Evolutionary conservation across 2,797 vertebrate species (phyloP).

Genomic region (Cryptoprocta ferox): DNA sequence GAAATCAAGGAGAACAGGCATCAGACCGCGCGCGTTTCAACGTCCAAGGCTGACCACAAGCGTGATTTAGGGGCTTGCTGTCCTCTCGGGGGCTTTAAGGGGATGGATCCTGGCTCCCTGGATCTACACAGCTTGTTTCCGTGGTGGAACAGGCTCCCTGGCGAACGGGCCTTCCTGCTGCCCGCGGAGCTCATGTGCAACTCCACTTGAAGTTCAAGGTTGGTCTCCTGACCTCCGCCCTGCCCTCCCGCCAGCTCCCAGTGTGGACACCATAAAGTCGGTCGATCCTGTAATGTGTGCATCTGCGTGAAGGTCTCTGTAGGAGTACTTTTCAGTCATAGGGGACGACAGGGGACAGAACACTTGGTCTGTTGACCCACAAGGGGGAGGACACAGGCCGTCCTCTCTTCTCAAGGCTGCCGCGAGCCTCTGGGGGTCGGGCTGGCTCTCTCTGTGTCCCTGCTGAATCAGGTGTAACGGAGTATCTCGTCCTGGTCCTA

Average conservation of each 20-base stretch:
- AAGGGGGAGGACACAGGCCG: not conserved
- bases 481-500: not conserved
- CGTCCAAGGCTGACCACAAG: not conserved
- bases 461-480: not conserved
- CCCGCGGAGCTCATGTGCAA: not conserved
- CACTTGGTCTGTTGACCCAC: not conserved
- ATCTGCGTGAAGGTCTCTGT: not conserved
- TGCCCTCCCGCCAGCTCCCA: not conserved
- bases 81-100: constrained; percentile 31
- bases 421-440: not conserved
- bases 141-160: not conserved
- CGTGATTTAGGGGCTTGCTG: constrained; percentile 64
- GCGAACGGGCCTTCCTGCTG: not conserved
- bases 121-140: constrained; percentile 49
- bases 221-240: not conserved
- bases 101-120: constrained; percentile 9
- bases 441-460: not conserved
- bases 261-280: constrained; percentile 7
- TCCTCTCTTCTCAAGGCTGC: not conserved
- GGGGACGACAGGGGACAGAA: not conserved
- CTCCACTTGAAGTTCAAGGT: fast-evolving
- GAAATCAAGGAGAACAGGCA: constrained; percentile 79
- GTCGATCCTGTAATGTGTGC: not conserved
- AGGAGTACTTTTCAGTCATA: not conserved
- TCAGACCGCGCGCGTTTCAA: constrained; percentile 52